Evolutionary conservation across 2,888 invertebrate species (phyloP), one percentile per base, ranked within the genome.

Genomic region (Terebella lapidaria): DNA sequence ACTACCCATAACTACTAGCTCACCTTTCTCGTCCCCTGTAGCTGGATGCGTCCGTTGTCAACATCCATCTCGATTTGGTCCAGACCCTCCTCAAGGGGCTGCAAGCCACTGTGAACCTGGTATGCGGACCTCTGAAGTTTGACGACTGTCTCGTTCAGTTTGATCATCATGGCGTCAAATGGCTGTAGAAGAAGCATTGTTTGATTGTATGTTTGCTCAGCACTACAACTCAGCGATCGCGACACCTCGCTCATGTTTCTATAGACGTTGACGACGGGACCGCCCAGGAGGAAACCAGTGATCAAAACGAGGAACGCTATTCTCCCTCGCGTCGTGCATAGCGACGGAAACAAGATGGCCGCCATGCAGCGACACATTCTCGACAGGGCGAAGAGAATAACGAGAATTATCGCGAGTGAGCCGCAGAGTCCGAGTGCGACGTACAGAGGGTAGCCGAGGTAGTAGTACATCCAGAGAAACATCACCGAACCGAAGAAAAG

Each of bases 201-300:
- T 62, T 69, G 69, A 54, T 63, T 66, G 66, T 63, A 66, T 4
- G 61, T 45, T 63, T 68, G 69, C 59, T 68, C 67, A 26, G 67
- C 64, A 53, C 59, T 60, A 47, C 69, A 69, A 20, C 49, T 47
- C 67, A 69, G 59, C 47, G 65, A 65, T 30, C 64, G 53, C 20
- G 68, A 68, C 45, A 68, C 61, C 57, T 66, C 64, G 3, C 28
- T 45, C 56, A 69, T 62, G 60, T 67, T 69, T 51, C 49, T 54
- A 57, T 68, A 68, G 52, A 69, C 54, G 52, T 67, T 67, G 53
- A 54, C 64, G 27, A 67, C 59, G 24, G 69, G 69, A 2, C 69
- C 69, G 24, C 60, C 62, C 53, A 68, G 52, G 29, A 69, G 62
- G 45, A 68, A 58, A 47, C 69, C 67, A 1, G 67, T 60, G 51